Evolutionary conservation across 2,888 invertebrate genomes (phyloP).

Genomic region (Zaprionus lineosus): DNA sequence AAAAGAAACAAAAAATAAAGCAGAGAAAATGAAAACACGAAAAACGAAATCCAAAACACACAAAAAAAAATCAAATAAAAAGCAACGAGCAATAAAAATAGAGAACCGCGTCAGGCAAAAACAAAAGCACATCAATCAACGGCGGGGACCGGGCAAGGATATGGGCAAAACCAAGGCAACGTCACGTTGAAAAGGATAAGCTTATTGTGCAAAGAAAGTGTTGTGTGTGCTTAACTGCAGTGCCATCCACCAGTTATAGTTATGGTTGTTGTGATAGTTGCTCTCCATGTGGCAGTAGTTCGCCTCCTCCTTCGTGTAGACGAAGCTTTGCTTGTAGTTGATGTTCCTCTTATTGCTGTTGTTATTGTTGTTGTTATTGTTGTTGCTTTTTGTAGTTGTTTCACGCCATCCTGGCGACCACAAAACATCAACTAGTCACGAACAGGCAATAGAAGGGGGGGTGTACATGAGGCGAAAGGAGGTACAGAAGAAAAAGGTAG

Average conservation of each 20-base stretch:
- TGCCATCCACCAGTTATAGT: conserved; percentile 17
- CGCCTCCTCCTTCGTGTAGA: too few relatives aligned
- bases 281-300: conserved; percentile 6
- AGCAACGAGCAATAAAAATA: conserved; percentile 68
- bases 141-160: conserved; percentile 34
- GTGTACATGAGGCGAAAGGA: too few relatives aligned
- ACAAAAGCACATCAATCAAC: conserved; percentile 77
- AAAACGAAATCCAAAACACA: background rate
- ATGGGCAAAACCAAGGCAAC: conserved; percentile 25
- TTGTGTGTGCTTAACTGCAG: conserved; percentile 35
- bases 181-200: conserved; percentile 57
- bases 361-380: conserved; percentile 1
- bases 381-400: conserved; percentile 55
- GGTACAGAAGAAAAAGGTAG: background rate
- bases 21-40: background rate
- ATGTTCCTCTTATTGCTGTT: conserved; percentile 5
- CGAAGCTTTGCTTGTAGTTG: too few relatives aligned
- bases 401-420: conserved; percentile 62
- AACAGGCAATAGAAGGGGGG: background rate
- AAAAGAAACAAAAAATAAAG: background rate
- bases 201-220: conserved; percentile 66
- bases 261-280: conserved; percentile 16
- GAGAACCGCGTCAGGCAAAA: conserved; percentile 60
- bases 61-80: conserved; percentile 55
- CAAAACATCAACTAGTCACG: conserved; percentile 72